phyloP scores from a whole-genome alignment of 2,113 vertebrate genomes.

The Axis porcinus region DNA sequence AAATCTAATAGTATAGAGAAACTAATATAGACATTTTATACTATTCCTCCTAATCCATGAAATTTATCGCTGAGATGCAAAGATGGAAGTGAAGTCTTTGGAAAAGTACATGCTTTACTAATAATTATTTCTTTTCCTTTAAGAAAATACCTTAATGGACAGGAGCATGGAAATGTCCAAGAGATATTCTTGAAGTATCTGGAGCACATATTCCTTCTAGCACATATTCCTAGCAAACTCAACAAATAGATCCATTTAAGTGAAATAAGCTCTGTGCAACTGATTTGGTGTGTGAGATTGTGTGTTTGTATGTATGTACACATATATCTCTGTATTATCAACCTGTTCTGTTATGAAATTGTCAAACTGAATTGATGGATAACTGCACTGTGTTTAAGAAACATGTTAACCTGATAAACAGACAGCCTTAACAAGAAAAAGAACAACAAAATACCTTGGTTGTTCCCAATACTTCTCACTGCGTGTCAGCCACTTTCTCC shows the following conservation, averaged over 20 bases:
- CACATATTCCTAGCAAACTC: not conserved
- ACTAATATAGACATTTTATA: not conserved
- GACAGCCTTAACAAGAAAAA: not conserved
- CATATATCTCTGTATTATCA: not conserved
- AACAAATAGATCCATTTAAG: not conserved
- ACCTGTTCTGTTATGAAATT: not conserved
- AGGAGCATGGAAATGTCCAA: not conserved
- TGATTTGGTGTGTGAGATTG: not conserved
- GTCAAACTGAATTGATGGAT: not conserved
- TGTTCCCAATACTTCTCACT: not conserved
- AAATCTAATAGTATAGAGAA: not conserved
- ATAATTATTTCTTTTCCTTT: not conserved
- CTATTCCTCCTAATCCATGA: not conserved
- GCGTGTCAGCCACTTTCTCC: not conserved
- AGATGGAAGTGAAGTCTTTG: not conserved
- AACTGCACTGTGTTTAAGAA: not conserved
- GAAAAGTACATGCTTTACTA: not conserved
- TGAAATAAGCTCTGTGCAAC: not conserved
- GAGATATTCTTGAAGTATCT: not conserved
- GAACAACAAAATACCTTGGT: not conserved
- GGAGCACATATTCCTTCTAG: not conserved
- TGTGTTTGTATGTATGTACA: not conserved
- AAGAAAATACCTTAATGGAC: not conserved
- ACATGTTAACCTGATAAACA: not conserved
- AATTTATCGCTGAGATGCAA: not conserved